Conservation (phyloP, 1,140 invertebrate genomes). For the Phortica variegata region DNA sequence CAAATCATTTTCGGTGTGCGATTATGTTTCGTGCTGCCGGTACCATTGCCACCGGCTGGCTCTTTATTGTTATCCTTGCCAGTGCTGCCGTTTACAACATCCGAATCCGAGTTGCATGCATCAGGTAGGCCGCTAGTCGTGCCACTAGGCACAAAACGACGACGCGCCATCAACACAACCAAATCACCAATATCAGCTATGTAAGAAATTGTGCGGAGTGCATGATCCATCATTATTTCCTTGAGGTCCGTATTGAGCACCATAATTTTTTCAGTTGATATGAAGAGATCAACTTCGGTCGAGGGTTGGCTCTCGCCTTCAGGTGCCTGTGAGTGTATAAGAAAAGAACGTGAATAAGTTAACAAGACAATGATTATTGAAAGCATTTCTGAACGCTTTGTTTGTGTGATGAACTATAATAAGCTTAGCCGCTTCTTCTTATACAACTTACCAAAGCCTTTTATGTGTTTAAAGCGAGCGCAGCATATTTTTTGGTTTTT, state of each 20-base stretch:
- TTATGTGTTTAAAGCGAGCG: constrained; percentile 19
- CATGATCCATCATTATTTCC: constrained; percentile 99
- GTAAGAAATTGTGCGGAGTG: constrained; percentile 95
- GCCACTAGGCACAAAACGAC: constrained; percentile 84
- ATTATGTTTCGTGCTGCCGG: constrained; percentile 67
- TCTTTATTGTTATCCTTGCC: constrained; percentile 23
- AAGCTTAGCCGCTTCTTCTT: not conserved
- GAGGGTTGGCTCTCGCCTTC: constrained; percentile 98
- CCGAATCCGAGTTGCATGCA: constrained; percentile 11
- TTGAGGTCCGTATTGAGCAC: constrained; percentile 98
- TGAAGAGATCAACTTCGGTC: constrained; percentile 98
- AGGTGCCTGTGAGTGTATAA: constrained; percentile 74
- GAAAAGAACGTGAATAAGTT: constrained; percentile 24
- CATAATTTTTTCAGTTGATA: constrained; percentile 99
- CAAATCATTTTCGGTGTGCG: constrained; percentile 98
- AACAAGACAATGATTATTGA: not conserved
- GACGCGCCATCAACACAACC: constrained; percentile 95
- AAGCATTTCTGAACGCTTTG: not conserved
- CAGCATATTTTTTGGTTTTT: too few species aligned
- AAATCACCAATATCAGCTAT: constrained; percentile 99
- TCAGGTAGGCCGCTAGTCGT: constrained; percentile 70
- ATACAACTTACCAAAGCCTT: constrained; percentile 45
- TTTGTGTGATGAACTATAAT: not conserved
- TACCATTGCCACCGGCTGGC: constrained; percentile 9
- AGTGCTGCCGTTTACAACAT: constrained; percentile 6